Conservation (phyloP, 2,888 invertebrate genomes). For the Harpagoxenus sublaevis region DNA sequence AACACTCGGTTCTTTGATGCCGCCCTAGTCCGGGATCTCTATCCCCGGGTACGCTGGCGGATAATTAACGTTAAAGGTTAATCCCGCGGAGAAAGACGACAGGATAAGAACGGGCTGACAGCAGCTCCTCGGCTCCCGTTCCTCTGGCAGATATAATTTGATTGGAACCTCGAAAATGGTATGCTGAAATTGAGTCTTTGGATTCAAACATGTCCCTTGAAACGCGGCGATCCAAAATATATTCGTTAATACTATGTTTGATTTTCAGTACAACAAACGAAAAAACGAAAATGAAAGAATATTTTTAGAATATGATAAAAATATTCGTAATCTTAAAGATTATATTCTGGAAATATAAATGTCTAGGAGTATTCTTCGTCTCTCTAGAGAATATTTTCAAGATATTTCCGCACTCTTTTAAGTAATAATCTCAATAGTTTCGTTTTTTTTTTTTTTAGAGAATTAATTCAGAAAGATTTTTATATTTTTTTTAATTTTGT, state of each 20-base stretch:
- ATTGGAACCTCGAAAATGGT: constrained; percentile 41
- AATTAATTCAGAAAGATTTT: background rate
- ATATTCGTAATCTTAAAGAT: background rate
- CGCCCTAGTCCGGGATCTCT: constrained; percentile 66
- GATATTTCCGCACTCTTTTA: background rate
- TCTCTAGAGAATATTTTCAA: background rate
- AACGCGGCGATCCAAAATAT: background rate
- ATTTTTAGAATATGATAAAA: background rate
- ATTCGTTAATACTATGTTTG: background rate
- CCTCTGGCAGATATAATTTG: constrained; percentile 44
- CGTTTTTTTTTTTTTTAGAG: background rate
- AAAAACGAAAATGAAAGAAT: background rate
- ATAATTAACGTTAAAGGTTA: constrained; percentile 85
- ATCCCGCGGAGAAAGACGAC: constrained; percentile 72
- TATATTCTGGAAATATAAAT: background rate
- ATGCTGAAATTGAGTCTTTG: constrained; percentile 16
- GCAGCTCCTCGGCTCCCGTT: constrained; percentile 39
- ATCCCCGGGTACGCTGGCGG: constrained; percentile 68
- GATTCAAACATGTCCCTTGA: background rate
- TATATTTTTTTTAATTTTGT: background rate
- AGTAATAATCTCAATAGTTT: background rate
- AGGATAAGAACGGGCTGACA: constrained; percentile 60
- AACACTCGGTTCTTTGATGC: constrained; percentile 84
- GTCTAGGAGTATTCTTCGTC: background rate
- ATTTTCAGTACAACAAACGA: background rate